These are phyloP conservation scores for Pyrrhia umbra DNA, from an alignment of 2,888 invertebrate species.

Conservation along the genomic window DNA sequence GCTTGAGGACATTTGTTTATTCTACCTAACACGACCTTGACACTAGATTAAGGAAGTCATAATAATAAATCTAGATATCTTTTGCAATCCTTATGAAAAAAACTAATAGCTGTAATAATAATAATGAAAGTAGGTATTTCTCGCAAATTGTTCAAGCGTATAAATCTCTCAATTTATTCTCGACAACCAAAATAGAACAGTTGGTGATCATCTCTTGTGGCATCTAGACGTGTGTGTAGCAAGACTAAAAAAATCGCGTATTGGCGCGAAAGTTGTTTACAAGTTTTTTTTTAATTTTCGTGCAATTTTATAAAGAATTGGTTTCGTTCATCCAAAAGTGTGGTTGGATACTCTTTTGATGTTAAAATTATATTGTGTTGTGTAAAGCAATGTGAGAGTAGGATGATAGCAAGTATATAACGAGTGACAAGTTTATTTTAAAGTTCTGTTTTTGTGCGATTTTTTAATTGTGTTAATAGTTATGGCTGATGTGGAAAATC, in stretches of 20 bases:
- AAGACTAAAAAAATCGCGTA: constrained; percentile 63
- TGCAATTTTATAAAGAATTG: constrained; percentile 24
- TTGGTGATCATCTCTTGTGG: constrained; percentile 76
- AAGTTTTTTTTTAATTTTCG: constrained; percentile 49
- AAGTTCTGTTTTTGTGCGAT: constrained; percentile 53
- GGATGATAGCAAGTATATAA: constrained; percentile 67
- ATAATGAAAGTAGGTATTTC: constrained; percentile 33
- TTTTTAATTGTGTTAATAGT: constrained; percentile 46
- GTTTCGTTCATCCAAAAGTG: constrained; percentile 22
- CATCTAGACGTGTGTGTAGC: constrained; percentile 74
- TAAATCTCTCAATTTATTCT: constrained; percentile 74
- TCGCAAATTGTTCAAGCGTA: constrained; percentile 43
- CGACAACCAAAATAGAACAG: constrained; percentile 84
- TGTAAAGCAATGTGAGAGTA: constrained; percentile 70
- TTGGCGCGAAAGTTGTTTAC: constrained; percentile 71
- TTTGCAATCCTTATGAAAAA: neutral
- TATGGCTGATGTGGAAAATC: constrained; percentile 72
- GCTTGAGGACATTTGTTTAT: neutral
- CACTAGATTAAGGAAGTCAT: neutral
- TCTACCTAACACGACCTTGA: neutral
- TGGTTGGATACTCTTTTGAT: constrained; percentile 35
- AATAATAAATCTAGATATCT: too few species aligned
- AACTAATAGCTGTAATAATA: constrained; percentile 5
- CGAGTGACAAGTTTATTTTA: constrained; percentile 62
- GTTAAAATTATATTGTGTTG: constrained; percentile 33